phyloP scores from a whole-genome alignment of 2,797 vertebrate genomes.

The Sylvia borin region DNA sequence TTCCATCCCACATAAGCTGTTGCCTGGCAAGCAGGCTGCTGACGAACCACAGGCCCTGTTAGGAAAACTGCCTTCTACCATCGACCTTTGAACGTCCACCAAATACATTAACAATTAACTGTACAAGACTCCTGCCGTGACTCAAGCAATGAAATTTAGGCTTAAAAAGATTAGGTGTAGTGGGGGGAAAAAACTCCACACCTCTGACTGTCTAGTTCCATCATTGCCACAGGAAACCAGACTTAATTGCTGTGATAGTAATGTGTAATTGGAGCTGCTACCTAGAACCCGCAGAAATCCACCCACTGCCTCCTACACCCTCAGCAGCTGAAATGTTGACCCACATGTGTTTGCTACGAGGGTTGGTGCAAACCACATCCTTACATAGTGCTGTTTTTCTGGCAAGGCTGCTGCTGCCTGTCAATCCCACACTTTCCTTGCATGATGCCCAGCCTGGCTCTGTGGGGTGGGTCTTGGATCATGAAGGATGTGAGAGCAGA shows the following conservation, averaged over 20 bases:
- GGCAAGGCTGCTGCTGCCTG: neutral
- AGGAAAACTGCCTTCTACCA: neutral
- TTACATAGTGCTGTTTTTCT: neutral
- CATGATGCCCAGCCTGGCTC: neutral
- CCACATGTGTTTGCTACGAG: neutral
- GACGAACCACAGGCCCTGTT: fast-evolving
- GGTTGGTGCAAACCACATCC: neutral
- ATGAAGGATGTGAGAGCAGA: neutral
- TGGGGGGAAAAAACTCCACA: fast-evolving
- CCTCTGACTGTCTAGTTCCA: neutral
- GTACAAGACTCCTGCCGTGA: neutral
- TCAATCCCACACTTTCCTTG: neutral
- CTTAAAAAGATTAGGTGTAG: neutral
- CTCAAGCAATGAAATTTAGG: neutral
- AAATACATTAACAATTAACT: conserved; percentile 4
- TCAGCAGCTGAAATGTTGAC: neutral
- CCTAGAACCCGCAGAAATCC: neutral
- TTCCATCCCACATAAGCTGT: neutral
- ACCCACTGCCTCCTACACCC: neutral
- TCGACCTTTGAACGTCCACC: neutral
- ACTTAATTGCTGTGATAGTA: neutral
- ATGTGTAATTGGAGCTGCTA: neutral
- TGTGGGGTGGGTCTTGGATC: neutral
- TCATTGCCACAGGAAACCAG: neutral
- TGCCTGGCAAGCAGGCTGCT: neutral